Evolutionary conservation across 2,113 vertebrate species (phyloP), one percentile per base, ranked within the genome.

Genomic region (Amazona guildingii): DNA sequence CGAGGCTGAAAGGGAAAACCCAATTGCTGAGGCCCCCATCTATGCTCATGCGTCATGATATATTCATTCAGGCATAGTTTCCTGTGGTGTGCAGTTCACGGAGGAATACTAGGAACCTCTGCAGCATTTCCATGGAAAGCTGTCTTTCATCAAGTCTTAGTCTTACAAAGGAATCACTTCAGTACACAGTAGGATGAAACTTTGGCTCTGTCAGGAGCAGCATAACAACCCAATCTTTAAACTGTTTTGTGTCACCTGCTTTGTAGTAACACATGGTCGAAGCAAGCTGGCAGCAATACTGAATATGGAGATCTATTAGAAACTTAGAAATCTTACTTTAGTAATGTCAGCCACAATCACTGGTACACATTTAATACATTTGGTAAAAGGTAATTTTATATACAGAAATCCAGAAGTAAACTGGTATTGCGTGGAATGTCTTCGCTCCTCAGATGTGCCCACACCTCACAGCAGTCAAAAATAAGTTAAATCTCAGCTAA

Each of bases 21-120:
- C 43, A n/a, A 1, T 8, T 59, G 57, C 46, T 52, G 46, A 83
- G n/a, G 10, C 10, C 62, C 12, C 23, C 10, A 19, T 10, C 18
- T 0, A 0, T 1, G 1, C 51, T 66, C 41, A 14, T 3, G 4
- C 35, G 27, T 37, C 18, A 46, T 7, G 17, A 35, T 31, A 10
- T 3, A 20, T 10, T 3, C 33, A 11, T 20, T 83, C 28, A 46
- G 37, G 33, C 44, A 23, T 27, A 7, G 27, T 39, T 59, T 57
- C 49, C 49, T 44, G 16, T 7, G 29, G 49, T 9, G 17, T 41
- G 64, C 25, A 3, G 12, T 46, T 70, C 66, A 52, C 17, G 41
- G 49, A 46, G 43, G 19, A 46, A 33, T 33, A 48, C n/a, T 52
- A 21, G 63, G 18, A 70, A 33, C 19, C 17, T 39, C 12, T 51